A percentile compares a stretch with the other conserved stretches of the same genome.
Evolutionary conservation across 2,113 vertebrate genomes (phyloP).

Genomic region (Cryptomyrus ogoouensis): DNA sequence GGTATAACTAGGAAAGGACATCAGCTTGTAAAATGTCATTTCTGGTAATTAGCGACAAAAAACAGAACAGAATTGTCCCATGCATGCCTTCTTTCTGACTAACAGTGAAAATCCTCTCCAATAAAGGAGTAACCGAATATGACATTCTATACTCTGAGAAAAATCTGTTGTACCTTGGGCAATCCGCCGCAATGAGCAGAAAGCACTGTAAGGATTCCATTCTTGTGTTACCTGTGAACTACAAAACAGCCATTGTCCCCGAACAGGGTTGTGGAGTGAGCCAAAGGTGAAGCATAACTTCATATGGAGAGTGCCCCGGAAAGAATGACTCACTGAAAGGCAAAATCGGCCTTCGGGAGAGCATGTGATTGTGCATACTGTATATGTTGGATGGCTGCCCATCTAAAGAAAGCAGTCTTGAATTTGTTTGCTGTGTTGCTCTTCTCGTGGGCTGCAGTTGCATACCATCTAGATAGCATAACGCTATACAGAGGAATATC

Average conservation of each 20-base stretch:
- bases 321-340: background rate
- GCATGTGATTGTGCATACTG: background rate
- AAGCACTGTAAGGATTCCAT: background rate
- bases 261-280: background rate
- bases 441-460: background rate
- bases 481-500: background rate
- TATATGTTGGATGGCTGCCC: background rate
- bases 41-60: background rate
- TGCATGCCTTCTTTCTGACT: background rate
- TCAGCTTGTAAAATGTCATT: background rate
- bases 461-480: background rate
- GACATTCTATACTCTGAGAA: constrained; percentile 3
- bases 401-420: background rate
- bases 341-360: background rate
- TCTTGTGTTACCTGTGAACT: background rate
- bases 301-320: background rate
- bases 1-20: background rate
- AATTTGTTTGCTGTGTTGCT: background rate
- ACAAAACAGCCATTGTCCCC: background rate
- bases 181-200: background rate
- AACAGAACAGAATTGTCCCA: background rate
- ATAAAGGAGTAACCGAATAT: constrained; percentile 2
- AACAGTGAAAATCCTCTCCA: background rate
- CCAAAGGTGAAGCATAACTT: background rate
- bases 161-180: constrained; percentile 2